Conservation (phyloP, 2,888 invertebrate species). For the Scaptodrosophila latifasciaeformis region DNA sequence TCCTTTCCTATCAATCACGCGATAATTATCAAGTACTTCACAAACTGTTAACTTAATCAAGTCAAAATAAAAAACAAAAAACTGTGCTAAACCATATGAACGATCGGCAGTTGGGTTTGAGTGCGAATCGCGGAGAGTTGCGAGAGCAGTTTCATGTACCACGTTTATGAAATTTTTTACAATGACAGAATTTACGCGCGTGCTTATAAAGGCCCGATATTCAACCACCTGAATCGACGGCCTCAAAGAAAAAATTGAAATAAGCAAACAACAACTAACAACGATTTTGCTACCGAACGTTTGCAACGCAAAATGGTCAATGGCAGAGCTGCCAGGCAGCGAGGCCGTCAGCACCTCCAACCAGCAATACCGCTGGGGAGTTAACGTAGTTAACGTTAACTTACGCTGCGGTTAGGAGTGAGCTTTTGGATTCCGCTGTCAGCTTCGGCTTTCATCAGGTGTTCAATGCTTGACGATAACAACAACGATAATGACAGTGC, state of each 20-base stretch:
- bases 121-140: too few species aligned
- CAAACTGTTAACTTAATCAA: neutral
- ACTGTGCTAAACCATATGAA: neutral
- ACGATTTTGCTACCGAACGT: conserved; percentile 38
- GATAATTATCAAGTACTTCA: conserved; percentile 22
- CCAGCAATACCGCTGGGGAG: conserved; percentile 1
- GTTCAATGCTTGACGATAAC: conserved; percentile 42
- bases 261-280: too few species aligned
- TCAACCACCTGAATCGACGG: conserved; percentile 39
- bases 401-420: too few species aligned
- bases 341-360: conserved; percentile 1
- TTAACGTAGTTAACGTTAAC: conserved; percentile 45
- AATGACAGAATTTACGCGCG: conserved; percentile 1
- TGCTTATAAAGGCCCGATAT: neutral
- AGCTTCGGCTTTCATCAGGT: conserved; percentile 55
- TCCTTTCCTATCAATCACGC: conserved; percentile 40
- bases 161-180: neutral
- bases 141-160: neutral
- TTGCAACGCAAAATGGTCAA: conserved; percentile 46
- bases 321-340: conserved; percentile 28
- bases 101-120: neutral
- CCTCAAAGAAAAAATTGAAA: conserved; percentile 2
- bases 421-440: conserved; percentile 29
- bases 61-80: neutral
- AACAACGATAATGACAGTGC: too few species aligned